A percentile compares a stretch with the other conserved stretches of the same genome.
Conservation (phyloP, 1,140 invertebrate species). For the Danaus plexippus region DNA sequence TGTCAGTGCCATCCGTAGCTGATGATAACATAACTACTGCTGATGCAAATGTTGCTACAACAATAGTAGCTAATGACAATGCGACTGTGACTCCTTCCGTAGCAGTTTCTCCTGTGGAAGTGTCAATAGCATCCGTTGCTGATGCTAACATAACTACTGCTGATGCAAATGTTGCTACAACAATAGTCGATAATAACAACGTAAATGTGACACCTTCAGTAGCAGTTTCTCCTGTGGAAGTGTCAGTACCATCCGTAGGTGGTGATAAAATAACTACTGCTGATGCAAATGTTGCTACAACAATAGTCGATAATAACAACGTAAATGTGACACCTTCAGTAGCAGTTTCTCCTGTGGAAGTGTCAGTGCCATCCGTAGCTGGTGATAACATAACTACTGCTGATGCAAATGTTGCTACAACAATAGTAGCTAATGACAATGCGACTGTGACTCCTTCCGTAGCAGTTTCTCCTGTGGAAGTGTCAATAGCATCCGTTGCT, state of each 20-base stretch:
- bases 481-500: not conserved
- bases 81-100: not conserved
- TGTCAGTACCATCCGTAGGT: not conserved
- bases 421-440: not conserved
- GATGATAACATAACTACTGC: not conserved
- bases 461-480: no score
- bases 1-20: not conserved
- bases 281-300: conserved; percentile 1
- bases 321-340: not conserved
- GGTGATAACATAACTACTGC: not conserved
- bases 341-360: not conserved
- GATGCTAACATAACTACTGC: not conserved
- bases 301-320: not conserved
- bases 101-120: not conserved
- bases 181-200: not conserved
- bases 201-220: not conserved
- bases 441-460: no score
- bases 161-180: not conserved
- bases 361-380: not conserved
- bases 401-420: conserved; percentile 1
- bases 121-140: not conserved
- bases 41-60: not conserved
- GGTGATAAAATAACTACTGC: not conserved
- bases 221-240: not conserved
- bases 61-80: not conserved